Evolutionary conservation across 2,888 invertebrate species (phyloP).

Genomic region (Tenthredo mesomela): DNA sequence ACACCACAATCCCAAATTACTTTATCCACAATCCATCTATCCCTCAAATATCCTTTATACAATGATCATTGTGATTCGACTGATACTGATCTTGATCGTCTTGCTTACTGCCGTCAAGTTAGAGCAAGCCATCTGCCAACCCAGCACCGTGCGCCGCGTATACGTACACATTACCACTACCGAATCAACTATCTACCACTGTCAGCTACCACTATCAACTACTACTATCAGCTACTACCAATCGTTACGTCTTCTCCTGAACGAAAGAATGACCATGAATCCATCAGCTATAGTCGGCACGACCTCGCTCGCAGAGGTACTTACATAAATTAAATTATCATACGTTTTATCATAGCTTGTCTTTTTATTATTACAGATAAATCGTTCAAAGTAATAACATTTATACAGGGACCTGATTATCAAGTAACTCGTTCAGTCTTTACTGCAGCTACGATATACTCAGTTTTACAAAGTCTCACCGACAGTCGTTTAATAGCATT

Average conservation of each 20-base stretch:
- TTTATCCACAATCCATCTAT: not conserved
- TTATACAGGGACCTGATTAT: conserved; percentile 25
- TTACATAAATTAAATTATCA: conserved; percentile 61
- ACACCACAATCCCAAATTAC: not conserved
- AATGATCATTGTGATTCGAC: conserved; percentile 54
- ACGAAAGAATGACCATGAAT: conserved; percentile 64
- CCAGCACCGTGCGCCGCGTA: conserved; percentile 76
- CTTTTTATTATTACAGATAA: conserved; percentile 27
- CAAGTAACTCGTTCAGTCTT: conserved; percentile 42
- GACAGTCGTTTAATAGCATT: not conserved
- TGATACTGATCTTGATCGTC: conserved; percentile 68
- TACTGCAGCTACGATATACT: not conserved
- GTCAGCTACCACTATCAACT: conserved; percentile 66
- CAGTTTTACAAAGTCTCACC: not conserved
- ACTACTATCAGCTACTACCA: conserved; percentile 73
- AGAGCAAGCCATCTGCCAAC: conserved; percentile 76
- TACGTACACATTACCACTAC: conserved; percentile 76
- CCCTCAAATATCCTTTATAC: conserved; percentile 42
- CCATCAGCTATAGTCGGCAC: conserved; percentile 75
- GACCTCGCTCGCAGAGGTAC: conserved; percentile 77
- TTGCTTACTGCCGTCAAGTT: conserved; percentile 76
- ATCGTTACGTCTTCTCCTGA: conserved; percentile 76
- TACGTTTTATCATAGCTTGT: conserved; percentile 64
- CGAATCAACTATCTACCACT: conserved; percentile 75
- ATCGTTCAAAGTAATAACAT: not conserved